Conservation (phyloP, 2,888 invertebrate species). For the Phengaris alcon region DNA sequence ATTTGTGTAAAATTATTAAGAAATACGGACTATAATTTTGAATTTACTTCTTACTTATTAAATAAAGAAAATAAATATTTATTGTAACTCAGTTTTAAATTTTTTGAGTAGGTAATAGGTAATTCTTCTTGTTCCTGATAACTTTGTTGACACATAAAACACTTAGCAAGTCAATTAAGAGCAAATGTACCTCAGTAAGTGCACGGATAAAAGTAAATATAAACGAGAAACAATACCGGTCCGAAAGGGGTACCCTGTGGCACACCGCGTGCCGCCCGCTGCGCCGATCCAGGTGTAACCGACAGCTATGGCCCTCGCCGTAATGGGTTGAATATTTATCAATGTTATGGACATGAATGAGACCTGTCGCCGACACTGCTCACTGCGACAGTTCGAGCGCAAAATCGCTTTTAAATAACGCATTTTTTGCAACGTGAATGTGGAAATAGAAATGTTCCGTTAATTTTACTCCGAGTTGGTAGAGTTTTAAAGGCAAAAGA, state of each 20-base stretch:
- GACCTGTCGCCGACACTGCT: conserved; percentile 35
- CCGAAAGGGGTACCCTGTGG: conserved; percentile 36
- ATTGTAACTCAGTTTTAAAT: no score
- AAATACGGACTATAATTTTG: no score
- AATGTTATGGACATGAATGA: conserved; percentile 38
- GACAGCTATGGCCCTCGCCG: conserved; percentile 58
- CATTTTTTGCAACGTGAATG: conserved; percentile 4
- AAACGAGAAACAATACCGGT: conserved; percentile 36
- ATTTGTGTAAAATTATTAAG: not conserved
- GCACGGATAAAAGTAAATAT: conserved; percentile 30
- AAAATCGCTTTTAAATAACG: conserved; percentile 21
- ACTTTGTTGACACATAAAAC: not conserved
- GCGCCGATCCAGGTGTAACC: conserved; percentile 42
- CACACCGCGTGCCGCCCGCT: conserved; percentile 36
- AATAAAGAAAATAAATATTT: no score
- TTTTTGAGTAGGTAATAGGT: not conserved
- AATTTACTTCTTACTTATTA: no score
- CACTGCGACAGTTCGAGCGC: conserved; percentile 9
- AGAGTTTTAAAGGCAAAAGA: not conserved
- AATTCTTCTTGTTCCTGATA: not conserved
- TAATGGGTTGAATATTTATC: conserved; percentile 46
- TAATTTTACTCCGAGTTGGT: not conserved
- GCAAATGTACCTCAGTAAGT: not conserved
- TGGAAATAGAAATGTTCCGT: not conserved
- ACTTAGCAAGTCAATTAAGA: not conserved